phyloP scores from a whole-genome alignment of 2,797 vertebrate genomes.

The Hirundo rustica region DNA sequence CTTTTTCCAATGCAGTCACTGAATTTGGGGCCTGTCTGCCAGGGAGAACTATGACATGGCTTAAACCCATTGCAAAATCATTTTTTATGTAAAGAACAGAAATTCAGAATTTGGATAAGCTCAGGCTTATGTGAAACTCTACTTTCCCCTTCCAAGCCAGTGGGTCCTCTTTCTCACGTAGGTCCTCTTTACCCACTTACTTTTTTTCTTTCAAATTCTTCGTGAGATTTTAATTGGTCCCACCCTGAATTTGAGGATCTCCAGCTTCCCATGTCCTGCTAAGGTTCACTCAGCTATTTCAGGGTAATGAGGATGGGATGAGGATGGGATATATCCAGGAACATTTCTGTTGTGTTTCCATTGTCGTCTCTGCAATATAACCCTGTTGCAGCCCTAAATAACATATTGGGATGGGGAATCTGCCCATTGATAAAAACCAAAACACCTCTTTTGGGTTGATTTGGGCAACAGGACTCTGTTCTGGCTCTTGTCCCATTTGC shows the following conservation, averaged over 20 bases:
- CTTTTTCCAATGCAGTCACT: background rate
- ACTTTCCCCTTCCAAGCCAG: background rate
- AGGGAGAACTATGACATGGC: background rate
- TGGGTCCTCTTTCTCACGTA: background rate
- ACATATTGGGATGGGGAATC: background rate
- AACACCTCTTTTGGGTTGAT: background rate
- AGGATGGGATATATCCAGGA: background rate
- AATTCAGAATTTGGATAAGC: background rate
- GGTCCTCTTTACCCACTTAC: background rate
- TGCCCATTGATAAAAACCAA: background rate
- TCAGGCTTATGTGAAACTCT: background rate
- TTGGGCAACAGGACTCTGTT: background rate
- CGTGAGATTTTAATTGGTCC: background rate
- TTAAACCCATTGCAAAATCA: background rate
- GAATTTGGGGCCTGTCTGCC: background rate
- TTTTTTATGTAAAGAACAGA: background rate
- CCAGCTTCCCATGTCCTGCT: background rate
- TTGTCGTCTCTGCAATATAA: rapidly evolving
- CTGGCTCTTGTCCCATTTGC: background rate
- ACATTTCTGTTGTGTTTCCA: background rate
- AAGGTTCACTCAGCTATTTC: background rate
- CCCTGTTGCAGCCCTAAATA: background rate
- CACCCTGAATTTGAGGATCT: background rate
- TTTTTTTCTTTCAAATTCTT: background rate
- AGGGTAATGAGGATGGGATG: background rate